Evolutionary conservation across 2,113 vertebrate species (phyloP).

Genomic region (Platysternon megacephalum): DNA sequence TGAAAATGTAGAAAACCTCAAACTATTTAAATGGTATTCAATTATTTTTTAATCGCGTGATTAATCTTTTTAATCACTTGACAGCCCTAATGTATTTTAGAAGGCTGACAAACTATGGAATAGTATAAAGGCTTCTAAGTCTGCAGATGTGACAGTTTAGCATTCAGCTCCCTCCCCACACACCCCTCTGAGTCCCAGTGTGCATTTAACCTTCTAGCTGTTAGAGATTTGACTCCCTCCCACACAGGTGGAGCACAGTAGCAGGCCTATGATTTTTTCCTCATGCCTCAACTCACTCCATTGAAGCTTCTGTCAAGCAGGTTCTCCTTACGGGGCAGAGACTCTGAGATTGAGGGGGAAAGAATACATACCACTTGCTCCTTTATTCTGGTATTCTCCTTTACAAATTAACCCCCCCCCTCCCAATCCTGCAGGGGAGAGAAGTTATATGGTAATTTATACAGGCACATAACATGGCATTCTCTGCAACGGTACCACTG

Average conservation of each 20-base stretch:
- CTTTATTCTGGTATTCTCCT: background rate
- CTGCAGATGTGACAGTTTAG: conserved; percentile 5
- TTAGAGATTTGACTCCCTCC: background rate
- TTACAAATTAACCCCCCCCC: background rate
- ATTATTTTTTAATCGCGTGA: too few species aligned
- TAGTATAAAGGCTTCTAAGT: background rate
- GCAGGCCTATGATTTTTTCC: background rate
- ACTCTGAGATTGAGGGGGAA: background rate
- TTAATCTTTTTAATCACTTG: too few species aligned
- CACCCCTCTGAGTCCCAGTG: background rate
- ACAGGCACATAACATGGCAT: background rate
- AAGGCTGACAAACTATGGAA: background rate
- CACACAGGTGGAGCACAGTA: too few species aligned
- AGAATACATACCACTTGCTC: background rate
- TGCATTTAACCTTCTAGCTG: background rate
- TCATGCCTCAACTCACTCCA: background rate
- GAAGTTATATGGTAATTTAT: background rate
- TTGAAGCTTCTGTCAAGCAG: background rate
- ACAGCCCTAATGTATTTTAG: background rate
- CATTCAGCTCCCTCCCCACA: background rate
- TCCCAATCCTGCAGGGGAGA: background rate
- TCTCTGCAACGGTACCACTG: background rate
- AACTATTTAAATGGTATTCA: too few species aligned
- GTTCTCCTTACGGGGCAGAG: background rate
- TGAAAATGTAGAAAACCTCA: too few species aligned